Percentiles rank a stretch among this genome's conserved stretches.
phyloP scores from a whole-genome alignment of 2,888 invertebrate genomes.

The Schizaphis graminum region DNA sequence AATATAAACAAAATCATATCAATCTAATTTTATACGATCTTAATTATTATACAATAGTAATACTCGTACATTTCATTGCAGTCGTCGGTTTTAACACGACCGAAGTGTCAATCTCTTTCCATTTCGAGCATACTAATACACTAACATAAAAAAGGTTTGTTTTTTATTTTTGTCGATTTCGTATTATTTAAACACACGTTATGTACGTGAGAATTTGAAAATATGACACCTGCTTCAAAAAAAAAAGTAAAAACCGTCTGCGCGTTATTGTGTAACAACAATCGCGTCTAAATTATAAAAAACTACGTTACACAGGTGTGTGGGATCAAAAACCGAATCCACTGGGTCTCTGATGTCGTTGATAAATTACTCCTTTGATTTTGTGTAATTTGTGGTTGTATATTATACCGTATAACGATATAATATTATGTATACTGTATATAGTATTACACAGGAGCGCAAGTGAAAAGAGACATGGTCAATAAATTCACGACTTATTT shows the following conservation, averaged over 20 bases:
- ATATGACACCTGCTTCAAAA: slow-evolving; percentile 46
- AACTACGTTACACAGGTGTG: slow-evolving; percentile 35
- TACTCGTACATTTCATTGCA: not conserved
- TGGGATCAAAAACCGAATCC: slow-evolving; percentile 20
- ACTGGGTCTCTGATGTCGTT: not conserved
- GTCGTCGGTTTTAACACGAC: not conserved
- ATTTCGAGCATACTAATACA: not conserved
- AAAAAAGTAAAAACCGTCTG: slow-evolving; percentile 21
- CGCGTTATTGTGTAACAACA: slow-evolving; percentile 45
- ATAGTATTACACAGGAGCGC: not conserved
- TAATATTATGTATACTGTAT: not conserved
- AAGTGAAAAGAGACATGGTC: not conserved
- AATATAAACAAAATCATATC: not conserved
- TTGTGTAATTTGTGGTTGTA: not conserved
- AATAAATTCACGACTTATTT: not conserved
- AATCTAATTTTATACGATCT: not conserved
- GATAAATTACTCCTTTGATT: not conserved
- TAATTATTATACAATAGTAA: not conserved
- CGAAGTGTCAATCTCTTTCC: not conserved
- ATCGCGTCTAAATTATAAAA: slow-evolving; percentile 54
- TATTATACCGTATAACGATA: not conserved
- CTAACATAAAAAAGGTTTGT: not conserved
- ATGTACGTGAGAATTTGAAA: slow-evolving; percentile 12
- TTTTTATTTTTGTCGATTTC: not conserved
- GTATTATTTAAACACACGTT: slow-evolving; percentile 6